Conservation (phyloP, 2,797 vertebrate genomes). For the Mormyrus proboscirostris region DNA sequence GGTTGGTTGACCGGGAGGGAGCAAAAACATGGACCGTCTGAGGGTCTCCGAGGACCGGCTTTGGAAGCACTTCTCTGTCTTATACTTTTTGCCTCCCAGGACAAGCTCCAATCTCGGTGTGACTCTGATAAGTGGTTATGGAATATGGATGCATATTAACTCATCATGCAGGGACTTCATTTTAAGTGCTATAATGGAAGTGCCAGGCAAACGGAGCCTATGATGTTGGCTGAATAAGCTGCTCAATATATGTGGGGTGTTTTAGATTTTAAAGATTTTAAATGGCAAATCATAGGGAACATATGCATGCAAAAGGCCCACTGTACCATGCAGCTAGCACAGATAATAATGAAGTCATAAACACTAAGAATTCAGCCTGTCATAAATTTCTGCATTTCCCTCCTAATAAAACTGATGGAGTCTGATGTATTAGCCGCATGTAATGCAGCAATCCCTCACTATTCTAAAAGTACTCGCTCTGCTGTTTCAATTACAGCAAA, state of each 20-base stretch:
- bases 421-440: neutral
- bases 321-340: neutral
- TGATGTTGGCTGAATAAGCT: neutral
- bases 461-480: neutral
- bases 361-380: neutral
- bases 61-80: neutral
- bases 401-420: neutral
- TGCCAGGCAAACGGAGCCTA: neutral
- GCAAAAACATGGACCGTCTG: neutral
- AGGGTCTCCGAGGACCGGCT: too few species aligned
- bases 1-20: neutral
- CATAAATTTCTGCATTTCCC: neutral
- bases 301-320: neutral
- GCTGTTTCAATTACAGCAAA: constrained; percentile 1
- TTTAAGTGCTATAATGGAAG: neutral
- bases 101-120: neutral
- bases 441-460: neutral
- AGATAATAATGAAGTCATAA: neutral
- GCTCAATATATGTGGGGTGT: neutral
- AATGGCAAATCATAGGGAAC: neutral
- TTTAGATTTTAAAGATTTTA: neutral
- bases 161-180: neutral
- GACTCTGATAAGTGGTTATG: neutral
- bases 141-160: neutral
- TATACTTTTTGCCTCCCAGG: neutral